Base-by-base conservation (phyloP, 2,113 vertebrate species). In the Equus przewalskii region DNA sequence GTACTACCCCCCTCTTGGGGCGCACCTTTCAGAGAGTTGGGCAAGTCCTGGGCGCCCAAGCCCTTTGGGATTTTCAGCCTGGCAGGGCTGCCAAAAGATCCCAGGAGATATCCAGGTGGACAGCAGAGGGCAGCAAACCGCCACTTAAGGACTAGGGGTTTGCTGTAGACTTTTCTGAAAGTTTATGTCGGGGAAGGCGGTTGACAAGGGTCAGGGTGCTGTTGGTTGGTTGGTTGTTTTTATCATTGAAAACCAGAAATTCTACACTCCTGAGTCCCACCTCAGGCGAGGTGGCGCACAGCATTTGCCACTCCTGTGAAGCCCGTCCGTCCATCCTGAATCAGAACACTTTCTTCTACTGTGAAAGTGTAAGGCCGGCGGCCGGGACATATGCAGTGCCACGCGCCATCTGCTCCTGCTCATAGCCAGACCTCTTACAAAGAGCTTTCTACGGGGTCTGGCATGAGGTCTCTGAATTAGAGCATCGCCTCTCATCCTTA, bases 81-180 rank as follows among this genome's bases (percentile, higher is more conserved):
- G 2, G 49, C 36, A 3, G 73, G 0, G 1, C 6, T 3, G 11
- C 30, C 22, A 6, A 13, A 62, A 3, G 46, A 15, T 8, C 21
- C 46, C 3, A 41, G 36, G 24, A 90, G 51, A 94, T 97, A 73
- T 65, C 94, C 41, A 0, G 11, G 1, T 14, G 83, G 54, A 56
- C 98, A 88, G 97, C 83, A 98, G 98, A 82, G 96, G 98, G 97
- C 97, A 98, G 96, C 95, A 98, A 75, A 90, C 30, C 26, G 44
- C 92, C 95, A 33, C 54, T 8, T 1, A 70, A 58, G 8, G 33
- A 9, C 1, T 0, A 4, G 11, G 41, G 1, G 41, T 51, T 72
- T 1, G 67, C 51, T 36, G 28, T 1, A 21, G 13, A 26, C 70
- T 85, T 83, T 18, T 5, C 51, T 28, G 24, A 49, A 83, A 1